Percentiles rank a stretch among this genome's conserved stretches.
Conservation (phyloP, 2,888 invertebrate genomes). For the Cancer borealis region DNA sequence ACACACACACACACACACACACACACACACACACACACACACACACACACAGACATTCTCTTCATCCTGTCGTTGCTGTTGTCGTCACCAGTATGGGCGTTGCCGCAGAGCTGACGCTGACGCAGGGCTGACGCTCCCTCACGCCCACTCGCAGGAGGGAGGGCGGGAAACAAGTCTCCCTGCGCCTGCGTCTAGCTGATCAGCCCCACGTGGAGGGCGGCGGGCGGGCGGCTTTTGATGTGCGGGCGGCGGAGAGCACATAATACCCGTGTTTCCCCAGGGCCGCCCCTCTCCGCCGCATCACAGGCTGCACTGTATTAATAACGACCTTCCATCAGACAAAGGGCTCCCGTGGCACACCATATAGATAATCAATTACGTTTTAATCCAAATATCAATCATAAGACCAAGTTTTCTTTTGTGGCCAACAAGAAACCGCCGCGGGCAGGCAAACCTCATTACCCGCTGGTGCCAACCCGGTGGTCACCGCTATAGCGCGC, state of each 20-base stretch:
- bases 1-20: constrained; percentile 18
- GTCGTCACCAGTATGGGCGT: background rate
- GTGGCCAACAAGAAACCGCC: constrained; percentile 52
- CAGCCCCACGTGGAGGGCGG: background rate
- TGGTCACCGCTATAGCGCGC: constrained; percentile 39
- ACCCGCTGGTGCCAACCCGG: constrained; percentile 58
- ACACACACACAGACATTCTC: background rate
- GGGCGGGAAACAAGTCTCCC: background rate
- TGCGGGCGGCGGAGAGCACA: constrained; percentile 38
- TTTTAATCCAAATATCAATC: constrained; percentile 75
- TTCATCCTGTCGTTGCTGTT: background rate
- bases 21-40: background rate
- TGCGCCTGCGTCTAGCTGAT: background rate
- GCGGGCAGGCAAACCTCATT: constrained; percentile 67
- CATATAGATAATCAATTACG: constrained; percentile 74
- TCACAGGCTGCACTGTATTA: constrained; percentile 63
- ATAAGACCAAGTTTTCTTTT: constrained; percentile 72
- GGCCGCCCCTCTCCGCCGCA: constrained; percentile 42
- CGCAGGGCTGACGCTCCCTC: constrained; percentile 22
- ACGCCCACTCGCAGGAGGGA: constrained; percentile 27
- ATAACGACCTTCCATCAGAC: constrained; percentile 60
- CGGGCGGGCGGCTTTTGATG: constrained; percentile 35
- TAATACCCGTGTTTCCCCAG: constrained; percentile 14
- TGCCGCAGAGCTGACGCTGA: background rate
- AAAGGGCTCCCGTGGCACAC: constrained; percentile 66